Evolutionary conservation across 2,113 vertebrate species (phyloP).

Genomic region (Silurus asotus): DNA sequence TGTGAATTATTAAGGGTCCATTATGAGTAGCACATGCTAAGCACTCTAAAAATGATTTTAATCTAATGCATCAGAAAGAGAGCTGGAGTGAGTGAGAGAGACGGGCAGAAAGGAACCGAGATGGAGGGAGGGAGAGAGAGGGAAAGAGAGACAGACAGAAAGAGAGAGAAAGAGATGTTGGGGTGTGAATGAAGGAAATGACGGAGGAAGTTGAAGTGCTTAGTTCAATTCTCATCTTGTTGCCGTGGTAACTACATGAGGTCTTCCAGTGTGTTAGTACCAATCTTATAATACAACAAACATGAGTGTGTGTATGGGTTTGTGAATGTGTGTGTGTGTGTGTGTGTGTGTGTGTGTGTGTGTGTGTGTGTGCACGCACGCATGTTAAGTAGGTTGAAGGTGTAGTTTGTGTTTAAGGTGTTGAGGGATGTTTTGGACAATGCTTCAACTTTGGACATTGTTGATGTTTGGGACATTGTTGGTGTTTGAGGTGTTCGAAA

Average conservation of each 20-base stretch:
- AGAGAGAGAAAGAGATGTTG: not conserved
- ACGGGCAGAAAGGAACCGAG: no score
- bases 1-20: conserved; percentile 60
- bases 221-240: conserved; percentile 37
- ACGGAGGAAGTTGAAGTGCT: conserved; percentile 30
- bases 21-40: conserved; percentile 47
- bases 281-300: conserved; percentile 32
- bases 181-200: not conserved
- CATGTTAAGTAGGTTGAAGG: no score
- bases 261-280: conserved; percentile 40
- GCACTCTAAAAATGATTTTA: conserved; percentile 53
- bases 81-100: not conserved
- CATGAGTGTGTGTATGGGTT: conserved; percentile 14
- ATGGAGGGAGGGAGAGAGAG: no score
- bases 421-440: no score
- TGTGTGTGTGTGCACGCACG: not conserved
- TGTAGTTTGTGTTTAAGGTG: no score
- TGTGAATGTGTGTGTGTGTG: not conserved
- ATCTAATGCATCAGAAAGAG: conserved; percentile 40
- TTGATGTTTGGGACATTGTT: no score
- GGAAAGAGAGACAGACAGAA: no score
- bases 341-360: not conserved
- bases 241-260: conserved; percentile 48
- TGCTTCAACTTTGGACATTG: no score
- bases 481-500: no score